These are phyloP conservation scores for Mareca penelope DNA, from an alignment of 2,797 vertebrate genomes.

Conservation along the genomic window DNA sequence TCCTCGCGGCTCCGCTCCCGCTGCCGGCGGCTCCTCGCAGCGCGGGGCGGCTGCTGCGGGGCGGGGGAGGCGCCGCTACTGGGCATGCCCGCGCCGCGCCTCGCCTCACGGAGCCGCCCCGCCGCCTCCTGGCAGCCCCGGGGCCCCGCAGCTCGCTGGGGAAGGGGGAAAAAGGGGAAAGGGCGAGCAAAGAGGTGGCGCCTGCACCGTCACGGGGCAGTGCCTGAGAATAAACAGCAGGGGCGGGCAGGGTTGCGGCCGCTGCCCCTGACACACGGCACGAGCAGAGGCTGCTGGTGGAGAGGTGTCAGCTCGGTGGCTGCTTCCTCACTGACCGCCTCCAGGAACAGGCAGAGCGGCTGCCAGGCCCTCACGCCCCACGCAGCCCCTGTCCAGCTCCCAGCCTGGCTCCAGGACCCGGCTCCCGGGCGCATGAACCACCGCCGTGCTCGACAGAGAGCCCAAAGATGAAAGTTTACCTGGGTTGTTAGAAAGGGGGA, in stretches of 20 bases:
- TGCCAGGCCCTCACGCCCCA: background rate
- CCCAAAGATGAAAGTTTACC: background rate
- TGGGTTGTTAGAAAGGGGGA: background rate
- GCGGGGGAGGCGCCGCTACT: slow-evolving; percentile 60
- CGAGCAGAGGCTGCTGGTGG: background rate
- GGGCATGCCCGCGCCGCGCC: slow-evolving; percentile 70
- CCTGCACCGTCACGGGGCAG: background rate
- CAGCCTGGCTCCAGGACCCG: background rate
- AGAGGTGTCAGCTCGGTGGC: background rate
- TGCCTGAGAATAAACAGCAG: background rate
- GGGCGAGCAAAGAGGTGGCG: too few relatives aligned
- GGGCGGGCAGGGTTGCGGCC: background rate
- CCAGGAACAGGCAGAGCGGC: fast-evolving
- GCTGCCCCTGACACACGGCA: background rate
- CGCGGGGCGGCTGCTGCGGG: slow-evolving; percentile 24
- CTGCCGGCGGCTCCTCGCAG: slow-evolving; percentile 20
- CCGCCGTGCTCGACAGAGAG: background rate
- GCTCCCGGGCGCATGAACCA: background rate
- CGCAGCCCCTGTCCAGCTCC: background rate
- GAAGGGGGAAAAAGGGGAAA: too few relatives aligned
- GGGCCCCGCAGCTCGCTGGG: background rate
- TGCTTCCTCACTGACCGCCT: background rate
- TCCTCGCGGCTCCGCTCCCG: background rate
- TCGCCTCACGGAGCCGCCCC: background rate
- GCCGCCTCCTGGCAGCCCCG: background rate